These are phyloP conservation scores for Coregonus sp. DNA, from an alignment of 2,797 vertebrate genomes.

Conservation along the genomic window DNA sequence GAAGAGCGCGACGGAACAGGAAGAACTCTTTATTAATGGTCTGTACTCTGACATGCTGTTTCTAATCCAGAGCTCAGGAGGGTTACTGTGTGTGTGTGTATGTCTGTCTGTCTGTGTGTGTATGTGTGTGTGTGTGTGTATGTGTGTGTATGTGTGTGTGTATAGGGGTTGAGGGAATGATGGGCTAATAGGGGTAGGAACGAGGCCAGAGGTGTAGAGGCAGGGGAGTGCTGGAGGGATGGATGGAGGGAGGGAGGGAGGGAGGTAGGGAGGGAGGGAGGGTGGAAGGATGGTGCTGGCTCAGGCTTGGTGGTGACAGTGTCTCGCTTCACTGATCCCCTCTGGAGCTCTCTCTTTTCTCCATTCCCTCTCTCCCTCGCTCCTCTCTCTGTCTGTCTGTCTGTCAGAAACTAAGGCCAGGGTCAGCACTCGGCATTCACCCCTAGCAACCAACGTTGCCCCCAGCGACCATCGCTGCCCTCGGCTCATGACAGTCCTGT, in stretches of 20 bases:
- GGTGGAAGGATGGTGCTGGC: neutral
- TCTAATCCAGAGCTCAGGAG: neutral
- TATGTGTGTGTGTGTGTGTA: neutral
- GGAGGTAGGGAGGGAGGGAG: conserved; percentile 52
- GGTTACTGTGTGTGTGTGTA: too few species aligned
- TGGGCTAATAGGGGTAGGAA: too few species aligned
- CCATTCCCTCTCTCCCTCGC: neutral
- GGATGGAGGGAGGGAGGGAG: conserved; percentile 54
- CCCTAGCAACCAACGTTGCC: neutral
- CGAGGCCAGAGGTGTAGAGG: too few species aligned
- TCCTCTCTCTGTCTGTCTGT: neutral
- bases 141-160: conserved; percentile 30
- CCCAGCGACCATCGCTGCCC: neutral
- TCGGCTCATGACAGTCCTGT: neutral
- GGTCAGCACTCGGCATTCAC: neutral
- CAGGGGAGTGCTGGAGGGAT: too few species aligned
- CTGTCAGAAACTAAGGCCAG: neutral
- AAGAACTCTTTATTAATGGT: neutral
- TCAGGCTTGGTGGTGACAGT: neutral
- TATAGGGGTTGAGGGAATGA: neutral
- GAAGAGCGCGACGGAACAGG: too few species aligned
- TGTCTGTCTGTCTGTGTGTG: neutral
- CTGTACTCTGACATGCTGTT: neutral
- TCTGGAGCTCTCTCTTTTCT: neutral
- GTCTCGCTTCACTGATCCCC: neutral